phyloP scores from a whole-genome alignment of 2,113 vertebrate species.

The Eleginops maclovinus region DNA sequence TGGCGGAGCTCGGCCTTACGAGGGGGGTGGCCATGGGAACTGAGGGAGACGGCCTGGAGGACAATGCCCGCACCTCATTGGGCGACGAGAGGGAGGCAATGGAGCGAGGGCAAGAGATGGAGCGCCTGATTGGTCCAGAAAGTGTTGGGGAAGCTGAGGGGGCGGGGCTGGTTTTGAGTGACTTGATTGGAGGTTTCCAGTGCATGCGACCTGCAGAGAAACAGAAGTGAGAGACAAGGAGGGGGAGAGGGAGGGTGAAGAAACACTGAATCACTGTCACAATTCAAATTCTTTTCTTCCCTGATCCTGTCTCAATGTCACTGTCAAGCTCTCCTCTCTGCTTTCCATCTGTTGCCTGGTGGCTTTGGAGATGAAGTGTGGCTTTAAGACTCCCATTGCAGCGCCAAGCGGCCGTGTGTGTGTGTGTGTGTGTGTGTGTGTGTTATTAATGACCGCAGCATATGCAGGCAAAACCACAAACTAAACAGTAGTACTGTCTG shows the following conservation, averaged over 20 bases:
- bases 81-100: conserved; percentile 89
- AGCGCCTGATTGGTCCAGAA: conserved; percentile 90
- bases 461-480: conserved; percentile 66
- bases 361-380: conserved; percentile 67
- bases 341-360: conserved; percentile 41
- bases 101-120: conserved; percentile 96
- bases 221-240: conserved; percentile 39
- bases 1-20: conserved; percentile 82
- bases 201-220: conserved; percentile 81
- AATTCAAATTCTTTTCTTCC: conserved; percentile 43
- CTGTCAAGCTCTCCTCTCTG: conserved; percentile 47
- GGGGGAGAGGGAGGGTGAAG: neutral
- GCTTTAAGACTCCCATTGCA: conserved; percentile 57
- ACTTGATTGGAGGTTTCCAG: conserved; percentile 85
- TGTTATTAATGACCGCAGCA: conserved; percentile 66
- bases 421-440: conserved; percentile 26
- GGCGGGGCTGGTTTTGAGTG: conserved; percentile 76
- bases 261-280: conserved; percentile 33
- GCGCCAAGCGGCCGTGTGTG: conserved; percentile 34
- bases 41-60: conserved; percentile 82
- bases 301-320: conserved; percentile 43
- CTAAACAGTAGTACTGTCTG: conserved; percentile 58
- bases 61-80: conserved; percentile 83
- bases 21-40: conserved; percentile 84
- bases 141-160: conserved; percentile 81